Evolutionary conservation across 2,797 vertebrate species (phyloP).

Genomic region (Echeneis naucrates): DNA sequence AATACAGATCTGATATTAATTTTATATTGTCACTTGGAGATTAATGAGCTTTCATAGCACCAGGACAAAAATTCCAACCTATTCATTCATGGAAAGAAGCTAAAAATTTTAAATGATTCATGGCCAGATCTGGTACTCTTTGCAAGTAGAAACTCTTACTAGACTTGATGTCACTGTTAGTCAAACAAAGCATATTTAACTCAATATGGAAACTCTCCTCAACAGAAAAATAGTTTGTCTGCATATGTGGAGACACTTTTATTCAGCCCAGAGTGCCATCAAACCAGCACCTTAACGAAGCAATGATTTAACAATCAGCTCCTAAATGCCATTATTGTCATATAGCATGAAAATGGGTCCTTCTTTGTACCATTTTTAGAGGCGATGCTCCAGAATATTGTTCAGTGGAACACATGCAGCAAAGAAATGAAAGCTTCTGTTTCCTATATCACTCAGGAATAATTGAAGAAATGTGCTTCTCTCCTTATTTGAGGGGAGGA

Average conservation of each 20-base stretch:
- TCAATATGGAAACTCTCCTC: slow-evolving; percentile 12
- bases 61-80: slow-evolving; percentile 15
- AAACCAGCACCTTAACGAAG: slow-evolving; percentile 64
- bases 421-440: slow-evolving; percentile 73
- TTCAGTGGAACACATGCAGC: slow-evolving; percentile 67
- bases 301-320: slow-evolving; percentile 56
- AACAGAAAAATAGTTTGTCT: slow-evolving; percentile 25
- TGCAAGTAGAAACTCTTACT: slow-evolving; percentile 8
- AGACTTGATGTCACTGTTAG: slow-evolving; percentile 20
- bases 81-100: not conserved
- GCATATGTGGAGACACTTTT: slow-evolving; percentile 27
- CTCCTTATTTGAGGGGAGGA: slow-evolving; percentile 46
- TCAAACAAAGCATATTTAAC: slow-evolving; percentile 26
- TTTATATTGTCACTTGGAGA: slow-evolving; percentile 9
- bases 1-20: slow-evolving; percentile 17
- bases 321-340: slow-evolving; percentile 58
- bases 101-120: slow-evolving; percentile 34
- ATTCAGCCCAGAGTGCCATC: slow-evolving; percentile 41
- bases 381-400: slow-evolving; percentile 66
- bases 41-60: slow-evolving; percentile 9
- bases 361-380: slow-evolving; percentile 33
- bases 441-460: slow-evolving; percentile 70
- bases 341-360: slow-evolving; percentile 53
- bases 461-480: slow-evolving; percentile 78
- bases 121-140: slow-evolving; percentile 12